Conservation (phyloP, 1,140 invertebrate species). For the Octopus bimaculoides region DNA sequence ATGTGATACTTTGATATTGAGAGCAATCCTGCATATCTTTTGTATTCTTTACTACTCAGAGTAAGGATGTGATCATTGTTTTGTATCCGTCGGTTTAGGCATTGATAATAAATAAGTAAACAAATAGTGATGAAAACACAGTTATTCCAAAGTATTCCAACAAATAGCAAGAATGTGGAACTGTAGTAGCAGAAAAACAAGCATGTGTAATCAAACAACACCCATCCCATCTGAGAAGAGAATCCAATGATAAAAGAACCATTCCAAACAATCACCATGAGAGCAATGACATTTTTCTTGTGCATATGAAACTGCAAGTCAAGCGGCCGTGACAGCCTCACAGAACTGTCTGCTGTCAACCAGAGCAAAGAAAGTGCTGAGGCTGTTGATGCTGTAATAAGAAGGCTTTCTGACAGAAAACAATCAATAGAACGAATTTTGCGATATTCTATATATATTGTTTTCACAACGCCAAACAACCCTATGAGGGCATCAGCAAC, state of each 20-base stretch:
- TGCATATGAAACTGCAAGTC: conserved; percentile 30
- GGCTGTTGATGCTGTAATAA: conserved; percentile 39
- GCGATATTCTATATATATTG: conserved; percentile 28
- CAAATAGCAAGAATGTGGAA: conserved; percentile 30
- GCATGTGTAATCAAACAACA: conserved; percentile 21
- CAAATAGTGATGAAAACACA: conserved; percentile 21
- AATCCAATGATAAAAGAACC: conserved; percentile 45
- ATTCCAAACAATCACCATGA: conserved; percentile 45
- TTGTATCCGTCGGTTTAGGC: conserved; percentile 21
- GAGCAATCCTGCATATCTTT: conserved; percentile 30
- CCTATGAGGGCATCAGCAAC: conserved; percentile 38
- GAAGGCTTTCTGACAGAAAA: conserved; percentile 49
- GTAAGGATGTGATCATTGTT: conserved; percentile 21
- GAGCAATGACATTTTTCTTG: conserved; percentile 39
- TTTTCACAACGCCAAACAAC: conserved; percentile 43
- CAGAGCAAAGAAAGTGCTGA: conserved; percentile 32
- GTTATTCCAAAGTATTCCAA: conserved; percentile 22
- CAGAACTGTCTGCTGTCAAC: conserved; percentile 40
- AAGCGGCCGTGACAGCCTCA: conserved; percentile 34
- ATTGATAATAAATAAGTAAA: conserved; percentile 21
- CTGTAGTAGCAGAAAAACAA: conserved; percentile 35
- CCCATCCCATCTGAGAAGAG: conserved; percentile 43
- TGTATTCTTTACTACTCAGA: conserved; percentile 24
- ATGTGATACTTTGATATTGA: conserved; percentile 28
- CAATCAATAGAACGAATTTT: conserved; percentile 34